Evolutionary conservation across 1,140 invertebrate genomes (phyloP).

Genomic region (Ptiloglossa arizonensis): DNA sequence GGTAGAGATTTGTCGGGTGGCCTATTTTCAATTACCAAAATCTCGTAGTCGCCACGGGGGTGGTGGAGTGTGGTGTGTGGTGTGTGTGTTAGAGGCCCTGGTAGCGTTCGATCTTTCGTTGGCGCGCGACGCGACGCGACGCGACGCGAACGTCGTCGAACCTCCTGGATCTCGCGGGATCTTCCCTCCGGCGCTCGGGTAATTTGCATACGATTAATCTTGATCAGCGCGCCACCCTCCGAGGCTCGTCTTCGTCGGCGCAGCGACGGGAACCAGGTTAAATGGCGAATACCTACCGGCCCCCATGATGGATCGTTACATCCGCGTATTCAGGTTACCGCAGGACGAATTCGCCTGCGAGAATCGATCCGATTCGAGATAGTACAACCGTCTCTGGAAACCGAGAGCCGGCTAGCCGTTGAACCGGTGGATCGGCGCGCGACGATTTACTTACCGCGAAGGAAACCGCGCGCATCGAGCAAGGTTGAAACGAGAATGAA

Average conservation of each 20-base stretch:
- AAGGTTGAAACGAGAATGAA: no score
- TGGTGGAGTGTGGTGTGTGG: no score
- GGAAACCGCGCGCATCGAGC: no score
- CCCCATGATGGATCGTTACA: constrained; percentile 61
- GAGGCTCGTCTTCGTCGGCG: constrained; percentile 49
- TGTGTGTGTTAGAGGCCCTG: no score
- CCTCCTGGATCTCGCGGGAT: constrained; percentile 44
- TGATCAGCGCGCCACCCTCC: constrained; percentile 55
- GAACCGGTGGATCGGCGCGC: neutral
- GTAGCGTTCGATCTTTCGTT: constrained; percentile 39
- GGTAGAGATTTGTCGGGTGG: neutral
- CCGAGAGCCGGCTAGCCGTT: neutral
- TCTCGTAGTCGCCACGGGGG: constrained; percentile 1
- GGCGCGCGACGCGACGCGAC: neutral
- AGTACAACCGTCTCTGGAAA: neutral
- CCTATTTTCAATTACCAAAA: constrained; percentile 57
- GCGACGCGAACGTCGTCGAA: neutral
- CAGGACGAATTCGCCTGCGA: constrained; percentile 34
- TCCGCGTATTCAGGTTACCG: constrained; percentile 40
- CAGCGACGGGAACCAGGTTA: constrained; percentile 54
- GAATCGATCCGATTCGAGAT: constrained; percentile 57
- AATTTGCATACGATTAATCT: constrained; percentile 70
- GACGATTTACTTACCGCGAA: no score
- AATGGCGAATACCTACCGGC: constrained; percentile 49
- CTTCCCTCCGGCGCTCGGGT: constrained; percentile 27